Evolutionary conservation across 2,888 invertebrate species (phyloP), one percentile per base, ranked within the genome.

Genomic region (Stenchaetothrips biformis): DNA sequence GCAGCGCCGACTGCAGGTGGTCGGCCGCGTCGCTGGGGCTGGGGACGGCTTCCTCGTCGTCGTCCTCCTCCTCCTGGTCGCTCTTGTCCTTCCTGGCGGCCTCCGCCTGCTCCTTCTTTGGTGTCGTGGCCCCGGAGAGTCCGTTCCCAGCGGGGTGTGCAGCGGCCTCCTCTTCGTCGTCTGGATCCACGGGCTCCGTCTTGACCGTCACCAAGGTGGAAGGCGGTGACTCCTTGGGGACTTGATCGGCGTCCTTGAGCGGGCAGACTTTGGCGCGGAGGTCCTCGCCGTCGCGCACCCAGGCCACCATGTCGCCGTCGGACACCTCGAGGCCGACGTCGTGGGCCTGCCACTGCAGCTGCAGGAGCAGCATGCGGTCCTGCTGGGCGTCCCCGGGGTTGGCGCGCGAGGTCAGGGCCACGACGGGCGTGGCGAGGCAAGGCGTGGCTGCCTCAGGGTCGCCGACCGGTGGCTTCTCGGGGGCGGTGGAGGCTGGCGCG

Each of bases 1-100:
- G 83, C 49, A 88, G 85, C 77, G 88, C 88, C 81, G 86, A 86
- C 59, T 86, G 85, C 59, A 89, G 85, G 78, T 87, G 85, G 79
- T 84, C 84, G 62, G 86, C 87, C 11, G 87, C 87, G 83, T 88
- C 88, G 62, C 85, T 84, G 47, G 88, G 86, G 16, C 85, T 85
- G 0, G 88, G 87, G 59, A 83, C 83, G 37, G 81, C 82, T 18
- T 81, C 81, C 0, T 48, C 59, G 4, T 77, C 82, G 16, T 80
- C 83, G n/a, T 79, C 81, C 77, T 83, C 84, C 78, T 82, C 83
- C 8, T 27, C 25, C 18, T 82, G 83, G 79, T 82, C 83, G 49
- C 81, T 59, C 80, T 83, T 83, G 48, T 53, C 62, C 9, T 74
- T 25, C 25, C 2, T 25, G 9, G 25, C 16, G 53, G 53, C 53